These are phyloP conservation scores for Enteromius trimaculatus DNA, from an alignment of 2,797 vertebrate genomes.

Conservation along the genomic window DNA sequence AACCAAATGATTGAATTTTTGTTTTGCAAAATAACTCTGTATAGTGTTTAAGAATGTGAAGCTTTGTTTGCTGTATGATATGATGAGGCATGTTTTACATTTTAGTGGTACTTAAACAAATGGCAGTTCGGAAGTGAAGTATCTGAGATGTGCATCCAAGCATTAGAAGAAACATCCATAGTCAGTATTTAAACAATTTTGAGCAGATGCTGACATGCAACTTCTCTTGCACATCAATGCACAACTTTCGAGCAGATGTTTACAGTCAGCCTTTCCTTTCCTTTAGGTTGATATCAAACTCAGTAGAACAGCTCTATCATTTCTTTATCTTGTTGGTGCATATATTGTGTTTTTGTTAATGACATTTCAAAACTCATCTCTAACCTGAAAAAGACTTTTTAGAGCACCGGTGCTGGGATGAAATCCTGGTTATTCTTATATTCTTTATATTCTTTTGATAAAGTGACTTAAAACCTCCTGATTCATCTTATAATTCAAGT, in stretches of 20 bases:
- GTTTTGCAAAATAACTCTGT: not conserved
- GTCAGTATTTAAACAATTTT: not conserved
- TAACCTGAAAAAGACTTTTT: not conserved
- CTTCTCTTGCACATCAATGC: conserved; percentile 29
- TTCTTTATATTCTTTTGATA: not conserved
- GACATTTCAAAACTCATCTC: not conserved
- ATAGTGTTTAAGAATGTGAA: not conserved
- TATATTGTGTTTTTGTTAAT: not conserved
- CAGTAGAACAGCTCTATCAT: not conserved
- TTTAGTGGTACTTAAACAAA: not conserved
- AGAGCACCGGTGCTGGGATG: not conserved
- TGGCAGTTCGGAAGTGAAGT: not conserved
- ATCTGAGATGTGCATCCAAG: not conserved
- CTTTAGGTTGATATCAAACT: not conserved
- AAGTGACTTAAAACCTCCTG: not conserved
- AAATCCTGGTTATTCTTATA: no score
- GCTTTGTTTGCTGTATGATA: not conserved
- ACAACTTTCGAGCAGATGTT: conserved; percentile 24
- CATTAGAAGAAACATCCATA: not conserved
- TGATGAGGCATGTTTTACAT: not conserved
- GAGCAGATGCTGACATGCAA: conserved; percentile 11
- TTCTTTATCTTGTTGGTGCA: not conserved
- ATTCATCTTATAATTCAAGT: not conserved
- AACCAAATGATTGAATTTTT: not conserved
- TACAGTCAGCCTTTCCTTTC: conserved; percentile 1